phyloP scores from a whole-genome alignment of 2,888 invertebrate genomes.

The Philhelius pedissequus region DNA sequence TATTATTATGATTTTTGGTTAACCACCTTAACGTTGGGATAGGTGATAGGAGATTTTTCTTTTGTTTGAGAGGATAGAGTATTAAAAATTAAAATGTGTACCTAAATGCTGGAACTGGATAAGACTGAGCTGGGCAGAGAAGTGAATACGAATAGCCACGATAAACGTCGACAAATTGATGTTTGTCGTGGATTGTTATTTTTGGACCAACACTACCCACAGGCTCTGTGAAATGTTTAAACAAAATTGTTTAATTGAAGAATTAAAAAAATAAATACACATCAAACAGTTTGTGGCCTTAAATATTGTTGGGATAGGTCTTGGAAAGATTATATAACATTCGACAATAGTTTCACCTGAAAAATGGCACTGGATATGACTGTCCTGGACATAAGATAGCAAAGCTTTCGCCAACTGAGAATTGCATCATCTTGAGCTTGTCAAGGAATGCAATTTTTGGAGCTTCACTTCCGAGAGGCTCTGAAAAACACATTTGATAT shows the following conservation, averaged over 20 bases:
- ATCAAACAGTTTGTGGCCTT: not conserved
- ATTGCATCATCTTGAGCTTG: slow-evolving; percentile 62
- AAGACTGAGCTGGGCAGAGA: slow-evolving; percentile 87
- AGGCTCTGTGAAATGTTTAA: slow-evolving; percentile 75
- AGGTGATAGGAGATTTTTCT: not conserved
- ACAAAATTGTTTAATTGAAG: not conserved
- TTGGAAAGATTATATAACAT: not conserved
- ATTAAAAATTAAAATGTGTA: slow-evolving; percentile 4
- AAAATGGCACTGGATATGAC: slow-evolving; percentile 86
- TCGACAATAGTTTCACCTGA: slow-evolving; percentile 81
- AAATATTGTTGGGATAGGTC: slow-evolving; percentile 42
- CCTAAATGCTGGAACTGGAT: slow-evolving; percentile 78
- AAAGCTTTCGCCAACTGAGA: slow-evolving; percentile 45
- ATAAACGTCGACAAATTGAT: slow-evolving; percentile 74
- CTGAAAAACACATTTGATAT: slow-evolving; percentile 21
- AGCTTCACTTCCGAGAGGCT: slow-evolving; percentile 58
- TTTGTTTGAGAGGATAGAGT: not conserved
- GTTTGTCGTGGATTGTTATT: slow-evolving; percentile 80
- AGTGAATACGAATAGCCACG: slow-evolving; percentile 80
- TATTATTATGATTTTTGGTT: slow-evolving; percentile 18
- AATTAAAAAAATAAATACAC: not conserved
- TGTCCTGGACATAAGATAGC: slow-evolving; percentile 84
- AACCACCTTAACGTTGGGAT: slow-evolving; percentile 61
- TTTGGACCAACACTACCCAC: slow-evolving; percentile 81
- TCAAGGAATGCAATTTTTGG: slow-evolving; percentile 57